A percentile compares a stretch with the other conserved stretches of the same genome.
phyloP scores from a whole-genome alignment of 2,797 vertebrate genomes.

The Avahi laniger region DNA sequence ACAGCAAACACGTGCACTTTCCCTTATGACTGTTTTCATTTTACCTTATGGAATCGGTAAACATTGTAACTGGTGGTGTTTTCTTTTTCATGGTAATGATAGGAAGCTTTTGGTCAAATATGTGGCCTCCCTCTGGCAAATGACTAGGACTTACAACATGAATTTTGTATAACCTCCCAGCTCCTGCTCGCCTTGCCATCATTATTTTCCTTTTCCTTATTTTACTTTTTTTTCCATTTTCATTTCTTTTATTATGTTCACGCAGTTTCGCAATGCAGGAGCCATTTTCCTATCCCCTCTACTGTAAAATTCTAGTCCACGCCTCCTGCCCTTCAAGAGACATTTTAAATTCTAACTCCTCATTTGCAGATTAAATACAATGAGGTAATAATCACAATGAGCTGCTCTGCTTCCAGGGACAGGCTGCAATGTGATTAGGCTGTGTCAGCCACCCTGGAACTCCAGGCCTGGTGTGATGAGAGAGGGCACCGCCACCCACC shows the following conservation, averaged over 20 bases:
- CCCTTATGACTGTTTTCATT: not conserved
- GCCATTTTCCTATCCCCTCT: not conserved
- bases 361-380: slow-evolving; percentile 63
- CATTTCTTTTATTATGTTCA: not conserved
- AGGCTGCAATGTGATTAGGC: not conserved
- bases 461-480: not conserved
- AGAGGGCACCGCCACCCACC: not conserved
- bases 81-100: not conserved
- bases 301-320: slow-evolving; percentile 35
- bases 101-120: not conserved
- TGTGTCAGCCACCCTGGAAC: not conserved
- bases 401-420: not conserved
- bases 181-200: not conserved
- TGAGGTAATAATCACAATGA: slow-evolving; percentile 63
- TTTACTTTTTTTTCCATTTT: not conserved
- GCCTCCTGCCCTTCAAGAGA: slow-evolving; percentile 61
- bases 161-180: not conserved
- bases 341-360: slow-evolving; percentile 63
- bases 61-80: not conserved
- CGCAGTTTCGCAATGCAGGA: not conserved
- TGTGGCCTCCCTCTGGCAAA: not conserved
- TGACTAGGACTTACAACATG: not conserved
- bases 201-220: not conserved
- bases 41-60: not conserved
- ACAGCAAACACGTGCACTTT: not conserved